Conservation (phyloP, 2,113 vertebrate species). For the Xiphophorus hellerii region DNA sequence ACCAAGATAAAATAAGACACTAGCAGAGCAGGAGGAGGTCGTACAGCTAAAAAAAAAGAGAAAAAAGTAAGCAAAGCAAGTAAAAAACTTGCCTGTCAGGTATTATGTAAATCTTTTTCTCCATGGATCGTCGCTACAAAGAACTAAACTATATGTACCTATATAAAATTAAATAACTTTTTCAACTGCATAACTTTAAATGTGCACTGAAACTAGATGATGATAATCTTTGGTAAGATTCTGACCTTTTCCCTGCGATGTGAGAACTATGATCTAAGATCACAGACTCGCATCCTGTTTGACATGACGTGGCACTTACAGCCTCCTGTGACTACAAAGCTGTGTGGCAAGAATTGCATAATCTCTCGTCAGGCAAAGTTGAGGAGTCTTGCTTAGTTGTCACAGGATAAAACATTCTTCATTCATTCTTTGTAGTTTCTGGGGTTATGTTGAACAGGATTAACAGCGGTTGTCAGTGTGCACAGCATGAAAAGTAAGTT, state of each 20-base stretch:
- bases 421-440: conserved; percentile 10
- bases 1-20: no score
- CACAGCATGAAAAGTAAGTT: neutral
- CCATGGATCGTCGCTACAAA: neutral
- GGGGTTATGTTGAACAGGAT: neutral
- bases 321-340: conserved; percentile 40
- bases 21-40: no score
- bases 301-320: conserved; percentile 58
- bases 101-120: neutral
- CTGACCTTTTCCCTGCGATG: conserved; percentile 49
- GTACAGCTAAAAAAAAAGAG: no score
- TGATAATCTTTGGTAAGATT: conserved; percentile 23
- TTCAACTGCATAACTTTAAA: neutral
- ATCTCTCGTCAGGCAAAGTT: conserved; percentile 32
- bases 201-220: conserved; percentile 5
- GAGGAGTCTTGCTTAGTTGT: conserved; percentile 2
- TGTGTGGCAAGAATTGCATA: conserved; percentile 31
- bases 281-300: conserved; percentile 37
- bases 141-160: neutral
- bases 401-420: neutral
- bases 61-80: neutral
- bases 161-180: neutral
- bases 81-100: neutral
- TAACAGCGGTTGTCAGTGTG: neutral
- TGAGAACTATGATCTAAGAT: conserved; percentile 50